phyloP scores from a whole-genome alignment of 2,797 vertebrate species.

The Sebastiscus albofasciatus region DNA sequence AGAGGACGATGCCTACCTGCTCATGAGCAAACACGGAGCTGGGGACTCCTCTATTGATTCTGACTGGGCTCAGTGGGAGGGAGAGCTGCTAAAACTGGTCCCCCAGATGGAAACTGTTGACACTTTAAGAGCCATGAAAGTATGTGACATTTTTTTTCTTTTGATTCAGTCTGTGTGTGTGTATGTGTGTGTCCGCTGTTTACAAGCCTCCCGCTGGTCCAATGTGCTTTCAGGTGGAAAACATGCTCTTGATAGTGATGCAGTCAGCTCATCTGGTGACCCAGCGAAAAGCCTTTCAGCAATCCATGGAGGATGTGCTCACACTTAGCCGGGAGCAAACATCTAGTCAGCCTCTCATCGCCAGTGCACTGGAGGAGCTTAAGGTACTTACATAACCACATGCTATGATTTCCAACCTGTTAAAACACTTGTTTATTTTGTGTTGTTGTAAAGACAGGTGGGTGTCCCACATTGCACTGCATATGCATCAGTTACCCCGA shows the following conservation, averaged over 20 bases:
- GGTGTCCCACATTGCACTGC: constrained; percentile 39
- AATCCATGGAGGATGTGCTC: constrained; percentile 90
- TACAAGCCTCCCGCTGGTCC: neutral
- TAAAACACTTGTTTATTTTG: neutral
- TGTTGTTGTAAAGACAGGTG: constrained; percentile 7
- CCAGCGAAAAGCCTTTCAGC: constrained; percentile 95
- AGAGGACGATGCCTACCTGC: constrained; percentile 89
- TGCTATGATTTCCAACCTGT: neutral
- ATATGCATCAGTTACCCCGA: neutral
- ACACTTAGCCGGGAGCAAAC: constrained; percentile 95
- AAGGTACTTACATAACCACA: constrained; percentile 84
- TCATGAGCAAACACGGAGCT: constrained; percentile 91
- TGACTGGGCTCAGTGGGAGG: constrained; percentile 89
- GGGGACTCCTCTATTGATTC: constrained; percentile 72
- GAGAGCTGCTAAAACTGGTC: constrained; percentile 88
- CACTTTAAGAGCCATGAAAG: constrained; percentile 93
- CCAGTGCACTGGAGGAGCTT: constrained; percentile 92
- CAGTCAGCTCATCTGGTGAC: constrained; percentile 92
- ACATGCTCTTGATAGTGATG: constrained; percentile 94
- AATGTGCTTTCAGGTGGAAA: constrained; percentile 85
- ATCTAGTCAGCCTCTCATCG: constrained; percentile 95
- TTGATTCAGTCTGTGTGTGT: neutral
- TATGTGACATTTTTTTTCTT: constrained; percentile 39
- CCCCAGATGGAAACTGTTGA: constrained; percentile 95
- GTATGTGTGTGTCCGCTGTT: neutral